Evolutionary conservation across 2,888 invertebrate genomes (phyloP), one percentile per base, ranked within the genome.

Genomic region (Chrysolina haemoptera): DNA sequence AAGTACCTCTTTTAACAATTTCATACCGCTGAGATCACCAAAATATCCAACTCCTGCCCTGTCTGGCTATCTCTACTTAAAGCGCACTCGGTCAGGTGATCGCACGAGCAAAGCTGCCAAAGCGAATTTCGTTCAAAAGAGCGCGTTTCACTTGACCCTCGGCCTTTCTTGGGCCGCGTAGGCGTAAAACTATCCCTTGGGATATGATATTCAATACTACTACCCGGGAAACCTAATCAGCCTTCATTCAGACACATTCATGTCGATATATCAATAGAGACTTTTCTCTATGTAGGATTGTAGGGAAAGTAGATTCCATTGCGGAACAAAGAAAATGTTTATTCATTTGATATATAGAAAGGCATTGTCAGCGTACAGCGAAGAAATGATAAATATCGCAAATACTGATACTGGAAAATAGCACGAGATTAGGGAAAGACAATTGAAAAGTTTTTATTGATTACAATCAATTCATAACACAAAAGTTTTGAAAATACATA

Each of bases 121-220:
- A 71, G 71, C 65, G 71, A 68, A 74, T 72, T 73, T 62, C 62
- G 62, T 68, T 48, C 43, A 70, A 62, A 63, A 67, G 68, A 66
- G 62, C 70, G 70, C 70, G 35, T 63, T 70, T 62, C 70, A 72
- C 73, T 71, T 76, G 75, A 76, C 76, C 76, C 78, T 76, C 73
- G 73, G 70, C 68, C 75, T 40, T 67, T 53, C 68, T 73, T 71
- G 71, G 70, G 70, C 74, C 72, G 76, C 63, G 70, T 70, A 76
- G 75, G 84, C 83, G 84, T 80, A 83, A 85, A 85, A 82, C 82
- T 83, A 82, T 84, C 86, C 83, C 86, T 71, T 62, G 85, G 84
- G 85, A 84, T 73, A 75, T 80, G 84, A 85, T 84, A 86, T 86
- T 86, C 85, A 86, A 86, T 85, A 84, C 84, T 81, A 81, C 79